Base-by-base conservation (phyloP, 2,113 vertebrate genomes). In the Pygoscelis antarcticus region DNA sequence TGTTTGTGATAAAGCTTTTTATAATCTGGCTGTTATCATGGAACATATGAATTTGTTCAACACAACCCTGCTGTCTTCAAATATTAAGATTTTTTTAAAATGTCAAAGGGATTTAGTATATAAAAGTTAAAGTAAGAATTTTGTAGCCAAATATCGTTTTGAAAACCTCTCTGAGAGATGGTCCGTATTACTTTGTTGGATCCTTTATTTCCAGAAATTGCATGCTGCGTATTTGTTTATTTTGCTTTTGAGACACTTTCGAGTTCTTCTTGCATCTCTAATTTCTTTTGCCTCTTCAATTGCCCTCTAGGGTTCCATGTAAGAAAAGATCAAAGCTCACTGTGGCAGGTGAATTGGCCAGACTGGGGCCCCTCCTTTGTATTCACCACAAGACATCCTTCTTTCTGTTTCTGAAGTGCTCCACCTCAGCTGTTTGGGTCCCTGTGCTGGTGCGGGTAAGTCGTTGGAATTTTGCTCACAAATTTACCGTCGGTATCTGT, bases 401-500 rank as follows among this genome's bases (percentile, higher is more conserved):
- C 97, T 98, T 97, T 83, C 97, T 99, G 51, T 95, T 96, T 9
- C 97, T 99, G 94, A 98, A 95, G 62, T 96, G 93, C 64, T 90
- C 87, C 10, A 92, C 95, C 15, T 98, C 92, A 34, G 55, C 57
- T 17, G 32, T 61, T 42, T 94, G 62, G 26, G 83, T 99, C 4
- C 97, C 98, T 57, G 96, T 99, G 34, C 96, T 99, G 46, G 98
- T 99, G 27, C 98, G 98, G 94, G 99, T 99, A 79, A 97, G 96
- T 88, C 66, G 60, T 77, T 81, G 70, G 34, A 78, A 84, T 69
- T 91, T 87, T 68, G 22, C 60, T 82, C 18, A 66, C 10, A 49
- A 62, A 55, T 46, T 83, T 49, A 20, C 34, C 2, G 0, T 58
- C 8, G 46, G 7, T 55, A 60, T 81, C 29, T 65, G 10, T 25